Evolutionary conservation across 53 echinoderm and acorn worm species (phyloP), one percentile per base, ranked within the genome.

Genomic region (Echinarachnius parma): DNA sequence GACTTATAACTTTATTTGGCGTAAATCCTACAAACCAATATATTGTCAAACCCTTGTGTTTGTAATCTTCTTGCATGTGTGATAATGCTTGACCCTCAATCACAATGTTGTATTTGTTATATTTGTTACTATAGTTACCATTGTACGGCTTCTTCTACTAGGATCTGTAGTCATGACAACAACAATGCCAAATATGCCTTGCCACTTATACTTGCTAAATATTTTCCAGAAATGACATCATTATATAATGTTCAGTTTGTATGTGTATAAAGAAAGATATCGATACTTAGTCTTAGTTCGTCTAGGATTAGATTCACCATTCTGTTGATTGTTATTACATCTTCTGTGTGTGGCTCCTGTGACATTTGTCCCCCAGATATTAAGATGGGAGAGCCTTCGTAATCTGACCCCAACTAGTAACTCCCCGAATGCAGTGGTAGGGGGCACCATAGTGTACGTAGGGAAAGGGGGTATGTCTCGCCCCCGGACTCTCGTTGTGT

Each of bases 351-450:
- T 9, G 10, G 28, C 57, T 28, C 8, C 28, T 16, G 52, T 50
- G 52, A 50, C 19, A n/a, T 50, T 50, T 8, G 52, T 16, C 24
- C 30, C 24, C 5, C 84, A 88, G 92, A 70, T 88, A 19, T 69
- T 86, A 22, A 80, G 92, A 3, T 92, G 89, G 49, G 92, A 92
- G 77, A 92, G 92, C 53, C 78, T 92, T 9, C 88, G 92, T 34
- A 92, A 92, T 75, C 77, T 92, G 67, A 84, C 83, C 72, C 91
- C 80, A 7, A 61, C 82, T 29, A 81, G 80, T 53, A n/a, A n/a
- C 48, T 91, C 91, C 15, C 86, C 91, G 14, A 81, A 36, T 44
- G 74, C 39, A 21, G 53, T 20, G 11, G 74, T 39, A 21, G 53
- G 31, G 21, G 39, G 62, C 31, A 35, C 62, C 5, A 34, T 52